Evolutionary conservation across 92 coral and sea anemone genomes (phyloP).

Genomic region (Hydrozoanthus gracilis): DNA sequence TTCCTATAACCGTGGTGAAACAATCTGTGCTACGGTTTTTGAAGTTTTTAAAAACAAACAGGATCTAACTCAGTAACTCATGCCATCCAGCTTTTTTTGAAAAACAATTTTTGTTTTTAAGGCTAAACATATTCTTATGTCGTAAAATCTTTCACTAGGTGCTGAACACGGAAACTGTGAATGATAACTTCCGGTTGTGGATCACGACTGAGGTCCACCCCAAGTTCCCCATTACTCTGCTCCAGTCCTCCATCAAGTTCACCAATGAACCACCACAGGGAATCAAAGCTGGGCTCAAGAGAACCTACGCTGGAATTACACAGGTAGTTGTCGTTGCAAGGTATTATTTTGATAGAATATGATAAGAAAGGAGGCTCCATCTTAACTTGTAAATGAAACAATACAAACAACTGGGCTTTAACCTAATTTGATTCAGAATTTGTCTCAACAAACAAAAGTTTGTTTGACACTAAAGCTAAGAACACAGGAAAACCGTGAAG

Average conservation of each 20-base stretch:
- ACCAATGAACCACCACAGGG: conserved; percentile 99
- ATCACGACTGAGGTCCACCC: conserved; percentile 98
- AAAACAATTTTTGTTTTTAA: no score
- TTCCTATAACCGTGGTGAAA: no score
- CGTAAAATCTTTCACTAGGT: conserved; percentile 58
- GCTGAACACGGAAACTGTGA: conserved; percentile 84
- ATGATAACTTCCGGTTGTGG: conserved; percentile 96
- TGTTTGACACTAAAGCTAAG: no score
- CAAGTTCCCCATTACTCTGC: conserved; percentile 94
- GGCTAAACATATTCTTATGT: background rate
- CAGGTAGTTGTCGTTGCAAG: conserved; percentile 65
- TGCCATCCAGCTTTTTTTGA: no score
- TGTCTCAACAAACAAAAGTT: no score
- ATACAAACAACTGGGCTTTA: no score
- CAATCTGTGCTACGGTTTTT: no score
- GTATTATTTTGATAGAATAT: background rate
- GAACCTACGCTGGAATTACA: conserved; percentile 96
- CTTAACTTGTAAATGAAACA: no score
- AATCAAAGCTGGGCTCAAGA: conserved; percentile 93
- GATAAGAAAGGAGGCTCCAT: no score
- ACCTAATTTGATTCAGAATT: no score
- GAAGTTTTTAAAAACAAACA: no score
- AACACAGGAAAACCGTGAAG: no score
- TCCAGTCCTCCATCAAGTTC: conserved; percentile 96
- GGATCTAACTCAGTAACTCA: background rate